These are phyloP conservation scores for Eupithecia vulgata DNA, from an alignment of 2,888 invertebrate species.

Conservation along the genomic window DNA sequence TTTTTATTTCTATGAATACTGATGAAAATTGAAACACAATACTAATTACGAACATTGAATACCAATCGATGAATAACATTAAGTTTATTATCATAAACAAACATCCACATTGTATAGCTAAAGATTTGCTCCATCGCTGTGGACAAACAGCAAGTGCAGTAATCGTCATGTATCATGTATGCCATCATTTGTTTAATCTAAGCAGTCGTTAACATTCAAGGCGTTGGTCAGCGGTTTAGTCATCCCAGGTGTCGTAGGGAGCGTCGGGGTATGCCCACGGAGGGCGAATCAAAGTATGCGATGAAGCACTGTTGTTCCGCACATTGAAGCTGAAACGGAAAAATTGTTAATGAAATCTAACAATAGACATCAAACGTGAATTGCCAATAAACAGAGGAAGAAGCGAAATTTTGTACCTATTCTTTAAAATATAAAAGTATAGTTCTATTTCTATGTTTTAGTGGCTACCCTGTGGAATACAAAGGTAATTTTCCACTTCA, in stretches of 20 bases:
- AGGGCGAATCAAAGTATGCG: constrained; percentile 73
- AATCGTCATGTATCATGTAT: not conserved
- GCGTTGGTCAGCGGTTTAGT: constrained; percentile 52
- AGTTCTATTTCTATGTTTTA: not conserved
- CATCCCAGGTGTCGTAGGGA: constrained; percentile 67
- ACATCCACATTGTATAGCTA: not conserved
- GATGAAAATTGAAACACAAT: not conserved
- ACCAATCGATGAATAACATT: not conserved
- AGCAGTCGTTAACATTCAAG: constrained; percentile 19
- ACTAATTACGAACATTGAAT: not conserved
- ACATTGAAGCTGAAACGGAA: constrained; percentile 64
- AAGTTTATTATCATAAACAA: not conserved
- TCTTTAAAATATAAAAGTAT: not conserved
- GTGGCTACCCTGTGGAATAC: not conserved
- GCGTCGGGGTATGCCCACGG: constrained; percentile 77
- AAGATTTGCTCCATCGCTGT: not conserved
- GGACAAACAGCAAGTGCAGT: not conserved
- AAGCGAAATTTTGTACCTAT: no score
- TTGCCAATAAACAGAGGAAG: not conserved
- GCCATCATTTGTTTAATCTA: constrained; percentile 17
- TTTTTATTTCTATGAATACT: constrained; percentile 1
- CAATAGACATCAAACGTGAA: not conserved
- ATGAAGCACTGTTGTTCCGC: constrained; percentile 68
- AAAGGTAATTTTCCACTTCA: not conserved
- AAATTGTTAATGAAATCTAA: not conserved